These are phyloP conservation scores for Myoxocephalus aenaeus DNA, from an alignment of 2,797 vertebrate genomes.

Conservation along the genomic window DNA sequence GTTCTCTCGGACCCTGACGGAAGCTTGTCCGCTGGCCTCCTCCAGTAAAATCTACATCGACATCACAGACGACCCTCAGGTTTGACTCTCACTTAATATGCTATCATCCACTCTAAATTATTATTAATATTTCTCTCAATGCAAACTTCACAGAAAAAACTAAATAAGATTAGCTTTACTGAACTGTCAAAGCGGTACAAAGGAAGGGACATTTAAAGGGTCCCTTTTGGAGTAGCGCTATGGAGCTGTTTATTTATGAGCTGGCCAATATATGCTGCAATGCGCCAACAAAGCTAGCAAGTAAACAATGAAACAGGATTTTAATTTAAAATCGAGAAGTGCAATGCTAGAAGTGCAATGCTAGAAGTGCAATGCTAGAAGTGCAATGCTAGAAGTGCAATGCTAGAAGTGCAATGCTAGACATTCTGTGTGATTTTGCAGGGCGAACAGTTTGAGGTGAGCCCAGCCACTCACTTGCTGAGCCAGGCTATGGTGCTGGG, in stretches of 20 bases:
- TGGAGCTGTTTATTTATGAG: slow-evolving; percentile 9
- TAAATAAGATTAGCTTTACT: not conserved
- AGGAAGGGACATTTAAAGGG: not conserved
- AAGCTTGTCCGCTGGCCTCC: slow-evolving; percentile 93
- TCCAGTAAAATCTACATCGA: slow-evolving; percentile 96
- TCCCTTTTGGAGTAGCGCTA: not conserved
- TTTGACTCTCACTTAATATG: slow-evolving; percentile 52
- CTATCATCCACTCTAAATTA: not conserved
- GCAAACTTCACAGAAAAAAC: not conserved
- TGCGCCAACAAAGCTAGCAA: not conserved
- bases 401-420: not conserved
- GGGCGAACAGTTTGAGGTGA: slow-evolving; percentile 91
- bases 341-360: not conserved
- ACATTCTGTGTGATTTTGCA: slow-evolving; percentile 71
- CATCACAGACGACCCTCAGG: slow-evolving; percentile 90
- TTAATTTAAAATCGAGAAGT: not conserved
- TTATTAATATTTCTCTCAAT: not conserved
- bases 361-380: not conserved
- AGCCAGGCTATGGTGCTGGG: slow-evolving; percentile 90
- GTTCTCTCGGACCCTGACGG: slow-evolving; percentile 96
- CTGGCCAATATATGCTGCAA: slow-evolving; percentile 6
- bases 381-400: not conserved
- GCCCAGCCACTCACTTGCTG: slow-evolving; percentile 82
- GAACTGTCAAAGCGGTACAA: not conserved
- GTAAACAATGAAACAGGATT: not conserved